Base-by-base conservation (phyloP, 2,113 vertebrate species). In the Platichthys stellatus region DNA sequence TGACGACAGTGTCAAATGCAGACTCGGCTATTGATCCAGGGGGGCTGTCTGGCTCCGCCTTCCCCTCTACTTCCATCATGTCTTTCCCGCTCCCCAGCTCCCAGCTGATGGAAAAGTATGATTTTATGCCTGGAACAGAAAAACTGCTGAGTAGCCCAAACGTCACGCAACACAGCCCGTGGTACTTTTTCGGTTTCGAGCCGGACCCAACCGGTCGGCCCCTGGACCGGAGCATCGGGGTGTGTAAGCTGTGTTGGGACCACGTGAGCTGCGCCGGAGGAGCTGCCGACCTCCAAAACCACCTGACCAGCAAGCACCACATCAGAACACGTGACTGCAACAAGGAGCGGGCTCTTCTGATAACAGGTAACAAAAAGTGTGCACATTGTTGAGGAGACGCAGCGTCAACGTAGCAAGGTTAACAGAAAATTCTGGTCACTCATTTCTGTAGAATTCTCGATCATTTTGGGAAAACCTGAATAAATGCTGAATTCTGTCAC, bases 231-330 rank as follows among this genome's bases (percentile, higher is more conserved):
- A 92, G 74, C 59, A 88, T 80, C 11, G 93, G 76, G 2, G 90
- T 94, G 60, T 95, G 94, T 86, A 95, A 94, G 71, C 80, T 95
- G 56, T 94, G 94, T 26, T 82, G 84, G 4, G 93, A 94, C 14
- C 87, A 81, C 2, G 85, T 95, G 45, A 71, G 84, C 54, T 95
- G 92, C 73, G 90, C 80, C 1, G 92, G 92, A 24, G 92, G 93
- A 53, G 92, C 93, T 47, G 66, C 71, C 0, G 93, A 93, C 56
- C 76, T 94, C 24, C 90, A 93, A 8, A 92, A 80, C 72, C 94
- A 95, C 21, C 88, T 94, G 64, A 86, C 78, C 24, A 82, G 63
- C 83, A 94, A 92, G 63, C 94, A 94, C 82, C 89, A 93, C 79
- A 86, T 90, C 71, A 88, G 63, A 62, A 57, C 64, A 11, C 82